Conservation (phyloP, 1,140 invertebrate species). For the Drosophila arawakana region DNA sequence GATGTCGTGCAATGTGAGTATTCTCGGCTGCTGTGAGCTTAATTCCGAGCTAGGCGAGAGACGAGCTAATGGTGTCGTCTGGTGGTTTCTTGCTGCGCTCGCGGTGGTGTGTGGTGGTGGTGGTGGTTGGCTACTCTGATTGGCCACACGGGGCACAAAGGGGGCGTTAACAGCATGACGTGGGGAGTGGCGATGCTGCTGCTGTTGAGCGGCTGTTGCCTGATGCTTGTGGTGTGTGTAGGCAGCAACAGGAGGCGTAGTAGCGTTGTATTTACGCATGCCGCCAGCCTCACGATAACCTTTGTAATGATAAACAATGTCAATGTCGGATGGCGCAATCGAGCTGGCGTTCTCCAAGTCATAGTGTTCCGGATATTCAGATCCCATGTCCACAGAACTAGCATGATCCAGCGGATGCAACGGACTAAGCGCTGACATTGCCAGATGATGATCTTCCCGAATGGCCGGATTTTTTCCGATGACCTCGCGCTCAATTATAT, state of each 20-base stretch:
- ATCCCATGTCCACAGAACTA: slow-evolving; percentile 88
- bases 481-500: slow-evolving; percentile 96
- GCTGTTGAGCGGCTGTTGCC: slow-evolving; percentile 85
- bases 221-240: slow-evolving; percentile 92
- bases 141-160: slow-evolving; percentile 88
- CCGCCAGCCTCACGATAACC: slow-evolving; percentile 93
- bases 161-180: slow-evolving; percentile 87
- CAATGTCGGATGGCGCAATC: slow-evolving; percentile 98
- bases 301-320: slow-evolving; percentile 98
- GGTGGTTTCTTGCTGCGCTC: slow-evolving; percentile 89
- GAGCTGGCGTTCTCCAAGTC: slow-evolving; percentile 98
- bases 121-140: slow-evolving; percentile 87
- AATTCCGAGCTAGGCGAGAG: slow-evolving; percentile 96
- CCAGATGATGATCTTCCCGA: slow-evolving; percentile 90
- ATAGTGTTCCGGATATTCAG: slow-evolving; percentile 97
- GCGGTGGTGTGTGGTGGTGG: slow-evolving; percentile 73
- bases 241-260: slow-evolving; percentile 88
- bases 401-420: slow-evolving; percentile 89
- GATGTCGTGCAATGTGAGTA: slow-evolving; percentile 96
- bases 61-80: slow-evolving; percentile 95
- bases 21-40: slow-evolving; percentile 95
- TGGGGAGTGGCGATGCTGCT: slow-evolving; percentile 90
- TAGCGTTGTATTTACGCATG: slow-evolving; percentile 93
- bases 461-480: slow-evolving; percentile 91
- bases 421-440: slow-evolving; percentile 87